Evolutionary conservation across 2,888 invertebrate species (phyloP), one percentile per base, ranked within the genome.

Genomic region (Suillia variegata): DNA sequence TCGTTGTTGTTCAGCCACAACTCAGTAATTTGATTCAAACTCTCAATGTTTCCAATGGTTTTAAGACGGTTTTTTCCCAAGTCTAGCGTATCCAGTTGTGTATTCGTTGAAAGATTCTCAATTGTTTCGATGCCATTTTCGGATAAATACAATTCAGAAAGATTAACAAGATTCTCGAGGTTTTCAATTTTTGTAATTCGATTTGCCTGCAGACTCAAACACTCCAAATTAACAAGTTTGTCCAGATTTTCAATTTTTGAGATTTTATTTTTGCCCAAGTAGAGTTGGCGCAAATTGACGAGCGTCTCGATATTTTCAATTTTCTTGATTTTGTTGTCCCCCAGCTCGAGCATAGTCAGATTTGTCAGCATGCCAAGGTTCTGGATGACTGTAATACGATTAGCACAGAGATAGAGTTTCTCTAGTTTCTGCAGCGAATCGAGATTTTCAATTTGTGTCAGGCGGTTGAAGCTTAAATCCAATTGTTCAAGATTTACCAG

Each of bases 1-100:
- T 88, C 84, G 82, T 98, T 98, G 82, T 97, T 91, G 78, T 98
- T 98, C 62, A 97, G 83, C 99, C 99, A 99, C 73, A 99, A 87
- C 82, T 99, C 99, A 75, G 94, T 90, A 64, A 99, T 84, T n/a
- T 89, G 84, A 1, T 70, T 78, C 71, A 99, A 85, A 79, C 92
- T 90, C 12, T 84, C 82, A 12, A 98, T 80, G 78, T 95, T 94
- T 63, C 91, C 87, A 65, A 99, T 89, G 2, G 81, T 84, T 34
- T 88, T 87, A 20, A 99, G 89, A 76, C 89, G 88, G 81, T 99
- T 99, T 69, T 89, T 87, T 0, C 97, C 94, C 69, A 98, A 79
- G 83, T 99, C 99, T 58, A 99, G 82, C 0, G 97, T 98, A 65
- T 91, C 88, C 56, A 99, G 75, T 33, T 86, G 84, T 2, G 82